phyloP scores from a whole-genome alignment of 2,797 vertebrate genomes.

The Rhincodon typus region DNA sequence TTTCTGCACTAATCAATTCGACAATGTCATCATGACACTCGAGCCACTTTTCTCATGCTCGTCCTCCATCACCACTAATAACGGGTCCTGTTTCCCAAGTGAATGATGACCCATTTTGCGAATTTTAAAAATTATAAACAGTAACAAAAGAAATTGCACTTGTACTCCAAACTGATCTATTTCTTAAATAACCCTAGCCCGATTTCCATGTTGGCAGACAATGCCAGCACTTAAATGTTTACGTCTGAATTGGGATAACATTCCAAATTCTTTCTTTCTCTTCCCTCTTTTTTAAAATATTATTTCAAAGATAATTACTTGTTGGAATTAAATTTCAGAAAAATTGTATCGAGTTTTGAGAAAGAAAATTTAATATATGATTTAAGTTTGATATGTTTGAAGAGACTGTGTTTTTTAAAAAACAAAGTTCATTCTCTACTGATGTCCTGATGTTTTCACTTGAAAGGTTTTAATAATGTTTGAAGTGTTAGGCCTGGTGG shows the following conservation, averaged over 20 bases:
- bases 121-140: conserved; percentile 6
- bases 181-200: background rate
- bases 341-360: conserved; percentile 35
- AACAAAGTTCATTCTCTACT: conserved; percentile 26
- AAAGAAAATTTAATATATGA: conserved; percentile 38
- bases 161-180: conserved; percentile 20
- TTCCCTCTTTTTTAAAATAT: conserved; percentile 11
- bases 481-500: conserved; percentile 33
- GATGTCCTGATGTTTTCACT: conserved; percentile 35
- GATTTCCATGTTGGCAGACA: conserved; percentile 15
- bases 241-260: conserved; percentile 37
- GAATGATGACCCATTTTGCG: background rate
- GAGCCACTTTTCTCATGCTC: conserved; percentile 21
- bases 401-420: conserved; percentile 16
- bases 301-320: conserved; percentile 32
- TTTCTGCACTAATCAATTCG: conserved; percentile 36
- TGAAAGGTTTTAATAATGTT: conserved; percentile 35
- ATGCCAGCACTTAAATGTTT: conserved; percentile 31
- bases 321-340: conserved; percentile 37
- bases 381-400: conserved; percentile 38
- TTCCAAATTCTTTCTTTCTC: conserved; percentile 34
- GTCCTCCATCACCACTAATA: conserved; percentile 33
- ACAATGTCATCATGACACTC: conserved; percentile 13
- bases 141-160: conserved; percentile 24
- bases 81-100: background rate